Conservation (phyloP, 2,113 vertebrate species). For the Addax nasomaculatus region DNA sequence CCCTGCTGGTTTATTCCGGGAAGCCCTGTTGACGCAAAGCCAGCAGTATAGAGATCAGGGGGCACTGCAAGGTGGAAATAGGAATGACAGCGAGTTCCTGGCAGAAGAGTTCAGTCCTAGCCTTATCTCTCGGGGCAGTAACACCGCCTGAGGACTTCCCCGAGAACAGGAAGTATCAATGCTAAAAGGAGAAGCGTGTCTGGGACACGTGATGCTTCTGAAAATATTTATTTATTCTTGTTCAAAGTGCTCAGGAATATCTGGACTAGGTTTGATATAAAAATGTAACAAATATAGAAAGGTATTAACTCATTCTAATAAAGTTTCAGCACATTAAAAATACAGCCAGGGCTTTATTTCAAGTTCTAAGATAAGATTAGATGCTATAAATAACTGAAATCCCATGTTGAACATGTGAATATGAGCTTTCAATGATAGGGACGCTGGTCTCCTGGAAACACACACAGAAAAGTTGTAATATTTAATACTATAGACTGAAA, state of each 20-base stretch:
- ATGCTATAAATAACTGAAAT: constrained; percentile 15
- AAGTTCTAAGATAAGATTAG: background rate
- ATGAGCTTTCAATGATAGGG: background rate
- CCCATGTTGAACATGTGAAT: background rate
- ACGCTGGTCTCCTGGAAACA: background rate
- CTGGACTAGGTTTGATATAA: background rate
- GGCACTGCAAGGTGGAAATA: background rate
- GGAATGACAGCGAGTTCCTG: background rate
- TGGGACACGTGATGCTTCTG: rapidly evolving
- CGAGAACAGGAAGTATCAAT: too few relatives aligned
- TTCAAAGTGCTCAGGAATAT: background rate
- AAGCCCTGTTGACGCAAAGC: background rate
- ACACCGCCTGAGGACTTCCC: background rate
- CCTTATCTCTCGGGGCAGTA: background rate
- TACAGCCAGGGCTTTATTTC: background rate
- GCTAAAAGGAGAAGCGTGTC: background rate
- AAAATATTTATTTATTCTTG: background rate
- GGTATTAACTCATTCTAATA: background rate
- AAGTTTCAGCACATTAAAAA: background rate
- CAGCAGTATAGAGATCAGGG: background rate
- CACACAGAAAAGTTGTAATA: background rate
- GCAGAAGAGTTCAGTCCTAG: background rate
- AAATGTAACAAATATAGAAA: background rate
- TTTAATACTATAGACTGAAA: background rate
- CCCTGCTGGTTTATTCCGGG: background rate